Percentiles rank a stretch among this genome's conserved stretches.
Conservation (phyloP, 2,113 vertebrate genomes). For the Lagopus leucura region DNA sequence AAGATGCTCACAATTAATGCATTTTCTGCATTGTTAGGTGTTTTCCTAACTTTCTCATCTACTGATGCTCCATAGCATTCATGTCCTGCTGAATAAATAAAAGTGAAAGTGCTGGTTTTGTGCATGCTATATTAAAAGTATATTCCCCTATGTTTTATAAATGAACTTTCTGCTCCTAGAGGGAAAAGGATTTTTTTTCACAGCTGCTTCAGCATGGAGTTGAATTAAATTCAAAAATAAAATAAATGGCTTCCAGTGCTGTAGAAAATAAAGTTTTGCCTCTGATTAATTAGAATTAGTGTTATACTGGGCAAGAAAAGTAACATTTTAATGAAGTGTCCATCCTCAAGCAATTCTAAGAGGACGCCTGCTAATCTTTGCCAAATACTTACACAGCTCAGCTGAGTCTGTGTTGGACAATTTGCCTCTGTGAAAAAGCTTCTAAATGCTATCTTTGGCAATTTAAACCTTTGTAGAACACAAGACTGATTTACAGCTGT, state of each 20-base stretch:
- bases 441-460: not conserved
- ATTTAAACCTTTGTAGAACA: not conserved
- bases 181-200: not conserved
- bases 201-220: not conserved
- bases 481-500: not conserved
- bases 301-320: not conserved
- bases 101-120: not conserved
- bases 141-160: not conserved
- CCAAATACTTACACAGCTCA: not conserved
- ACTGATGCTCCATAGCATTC: not conserved
- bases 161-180: not conserved
- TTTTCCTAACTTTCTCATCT: not conserved
- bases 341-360: not conserved
- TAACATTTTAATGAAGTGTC: slow-evolving; percentile 25
- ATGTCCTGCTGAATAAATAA: not conserved
- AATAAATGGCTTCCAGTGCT: not conserved
- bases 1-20: not conserved
- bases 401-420: not conserved
- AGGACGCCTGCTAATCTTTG: slow-evolving; percentile 1
- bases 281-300: slow-evolving; percentile 5
- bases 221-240: slow-evolving; percentile 29
- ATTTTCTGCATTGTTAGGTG: not conserved
- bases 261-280: slow-evolving; percentile 1
- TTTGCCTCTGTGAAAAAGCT: not conserved
- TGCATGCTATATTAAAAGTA: not conserved